Base-by-base conservation (phyloP, 2,113 vertebrate genomes). In the Equus przewalskii region DNA sequence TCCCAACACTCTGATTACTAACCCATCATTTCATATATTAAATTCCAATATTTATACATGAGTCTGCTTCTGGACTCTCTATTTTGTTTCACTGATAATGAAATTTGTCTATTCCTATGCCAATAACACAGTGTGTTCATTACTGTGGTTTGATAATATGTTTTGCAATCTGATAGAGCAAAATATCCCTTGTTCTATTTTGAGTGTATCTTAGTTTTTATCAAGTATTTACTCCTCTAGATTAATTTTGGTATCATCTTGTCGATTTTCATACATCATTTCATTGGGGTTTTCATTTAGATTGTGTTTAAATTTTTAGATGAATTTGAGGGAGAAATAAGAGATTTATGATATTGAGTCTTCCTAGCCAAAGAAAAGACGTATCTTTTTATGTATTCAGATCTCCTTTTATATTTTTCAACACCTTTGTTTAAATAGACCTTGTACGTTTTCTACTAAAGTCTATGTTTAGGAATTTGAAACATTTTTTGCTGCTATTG, bases 11-110 rank as follows among this genome's bases (percentile, higher is more conserved):
- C 94, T 94, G 92, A 91, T 96, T 95, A 98, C 97, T 98, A 98
- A 98, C 96, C 70, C 92, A 84, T 95, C 94, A 96, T 98, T 95
- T 97, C 97, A 97, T 97, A 26, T 92, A 98, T 90, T 97, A 94
- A 97, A 97, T 89, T 78, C 73, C 24, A 85, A 13, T 89, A 96
- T 94, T 96, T 91, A 92, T 62, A 88, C 12, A 9, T 64, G 97
- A 36, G 62, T 98, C 76, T 91, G 15, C 46, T 73, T 91, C 56
- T 49, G 82, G 93, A 70, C 82, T 89, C 82, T 89, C 67, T 69
- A 56, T 73, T 88, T 90, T 94, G 92, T 92, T 88, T 33, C 95
- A 93, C 92, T 58, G 65, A 90, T 94, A 64, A 51, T 28, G 41
- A 58, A 94, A 88, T 95, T 72, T 96, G 93, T 97, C 72, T 95